phyloP scores from a whole-genome alignment of 2,113 vertebrate species.

The Micronycteris hirsuta region DNA sequence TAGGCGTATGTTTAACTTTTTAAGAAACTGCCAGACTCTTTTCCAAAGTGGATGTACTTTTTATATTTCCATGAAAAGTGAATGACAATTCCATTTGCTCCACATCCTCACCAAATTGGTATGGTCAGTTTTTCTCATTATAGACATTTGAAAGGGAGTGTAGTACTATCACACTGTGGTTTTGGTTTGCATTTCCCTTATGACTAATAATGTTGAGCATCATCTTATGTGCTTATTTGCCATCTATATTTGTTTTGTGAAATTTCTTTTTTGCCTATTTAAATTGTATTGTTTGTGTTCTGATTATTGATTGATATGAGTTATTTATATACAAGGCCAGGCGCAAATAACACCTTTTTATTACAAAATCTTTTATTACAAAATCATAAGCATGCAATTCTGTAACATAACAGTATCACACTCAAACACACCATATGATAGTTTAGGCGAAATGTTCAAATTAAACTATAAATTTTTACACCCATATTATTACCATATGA shows the following conservation, averaged over 20 bases:
- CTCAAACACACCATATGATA: no score
- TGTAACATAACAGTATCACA: no score
- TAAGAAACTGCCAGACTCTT: background rate
- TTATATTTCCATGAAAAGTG: background rate
- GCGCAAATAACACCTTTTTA: no score
- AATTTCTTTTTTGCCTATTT: background rate
- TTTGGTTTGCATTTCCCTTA: conserved; percentile 17
- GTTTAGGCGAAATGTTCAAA: no score
- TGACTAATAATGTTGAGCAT: background rate
- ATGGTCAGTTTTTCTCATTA: background rate
- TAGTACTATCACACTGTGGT: background rate
- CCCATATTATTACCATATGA: no score
- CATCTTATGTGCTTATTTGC: no score
- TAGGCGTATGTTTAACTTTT: background rate
- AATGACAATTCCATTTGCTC: background rate
- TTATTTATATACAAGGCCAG: background rate
- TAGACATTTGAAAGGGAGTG: background rate
- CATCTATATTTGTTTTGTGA: background rate
- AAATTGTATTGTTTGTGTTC: background rate
- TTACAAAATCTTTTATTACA: no score
- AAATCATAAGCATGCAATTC: no score
- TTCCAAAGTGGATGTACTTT: background rate
- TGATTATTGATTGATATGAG: background rate
- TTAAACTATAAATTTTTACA: no score
- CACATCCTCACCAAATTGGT: background rate